Conservation (phyloP, 2,113 vertebrate species). For the Haliaeetus leucogaster region DNA sequence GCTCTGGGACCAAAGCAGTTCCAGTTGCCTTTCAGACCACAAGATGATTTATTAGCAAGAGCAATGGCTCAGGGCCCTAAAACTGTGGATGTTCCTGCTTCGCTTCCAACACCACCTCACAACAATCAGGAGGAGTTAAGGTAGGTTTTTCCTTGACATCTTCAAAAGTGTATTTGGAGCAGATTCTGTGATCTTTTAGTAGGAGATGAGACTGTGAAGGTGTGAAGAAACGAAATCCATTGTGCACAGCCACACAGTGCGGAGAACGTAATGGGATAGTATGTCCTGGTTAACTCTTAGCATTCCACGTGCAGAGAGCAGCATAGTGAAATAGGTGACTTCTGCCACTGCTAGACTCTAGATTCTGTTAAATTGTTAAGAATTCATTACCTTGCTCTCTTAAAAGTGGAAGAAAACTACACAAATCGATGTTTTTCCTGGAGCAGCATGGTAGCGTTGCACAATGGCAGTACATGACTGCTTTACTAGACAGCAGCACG, state of each 20-base stretch:
- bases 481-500: not conserved
- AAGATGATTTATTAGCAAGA: constrained; percentile 84
- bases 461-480: not conserved
- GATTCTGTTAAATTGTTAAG: not conserved
- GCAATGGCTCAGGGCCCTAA: constrained; percentile 85
- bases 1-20: constrained; percentile 87
- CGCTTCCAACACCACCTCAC: constrained; percentile 94
- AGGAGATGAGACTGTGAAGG: not conserved
- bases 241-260: not conserved
- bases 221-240: not conserved
- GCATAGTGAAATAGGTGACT: not conserved
- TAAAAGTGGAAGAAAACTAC: not conserved
- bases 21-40: constrained; percentile 86
- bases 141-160: constrained; percentile 57
- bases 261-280: not conserved
- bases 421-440: not conserved
- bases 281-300: not conserved
- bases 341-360: not conserved
- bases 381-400: not conserved
- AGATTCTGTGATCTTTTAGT: not conserved
- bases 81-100: constrained; percentile 93
- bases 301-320: accelerated
- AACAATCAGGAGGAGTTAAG: constrained; percentile 95
- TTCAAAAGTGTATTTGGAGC: not conserved
- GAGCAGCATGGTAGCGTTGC: not conserved